Percentiles rank a stretch among this genome's conserved stretches.
Conservation (phyloP, 37 sponge, comb jelly and placozoan genomes). For the Dysidea cf. avara region DNA sequence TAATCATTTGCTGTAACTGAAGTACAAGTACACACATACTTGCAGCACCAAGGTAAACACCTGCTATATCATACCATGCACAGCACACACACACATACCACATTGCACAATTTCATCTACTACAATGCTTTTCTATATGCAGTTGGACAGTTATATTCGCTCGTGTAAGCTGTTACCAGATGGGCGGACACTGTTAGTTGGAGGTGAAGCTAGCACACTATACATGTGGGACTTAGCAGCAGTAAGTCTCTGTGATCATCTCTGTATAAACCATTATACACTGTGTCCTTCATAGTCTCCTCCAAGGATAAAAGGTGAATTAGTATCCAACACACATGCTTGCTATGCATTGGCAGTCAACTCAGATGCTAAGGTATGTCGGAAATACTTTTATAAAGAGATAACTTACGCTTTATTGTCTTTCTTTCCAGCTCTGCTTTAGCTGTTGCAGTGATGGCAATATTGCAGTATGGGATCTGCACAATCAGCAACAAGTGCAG, state of each 20-base stretch:
- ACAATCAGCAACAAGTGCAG: conserved; percentile 67
- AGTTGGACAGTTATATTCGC: conserved; percentile 95
- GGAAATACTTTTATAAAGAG: background rate
- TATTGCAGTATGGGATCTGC: conserved; percentile 96
- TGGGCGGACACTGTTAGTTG: conserved; percentile 87
- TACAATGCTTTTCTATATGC: too few relatives aligned
- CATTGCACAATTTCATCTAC: too few relatives aligned
- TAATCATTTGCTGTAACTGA: too few relatives aligned
- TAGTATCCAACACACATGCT: conserved; percentile 82
- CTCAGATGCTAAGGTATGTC: conserved; percentile 82
- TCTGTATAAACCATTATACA: background rate
- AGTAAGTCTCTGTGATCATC: conserved; percentile 67
- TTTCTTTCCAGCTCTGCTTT: conserved; percentile 66
- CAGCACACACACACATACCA: conserved; percentile 3
- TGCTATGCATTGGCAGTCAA: conserved; percentile 95
- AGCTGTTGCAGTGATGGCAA: conserved; percentile 98
- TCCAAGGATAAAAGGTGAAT: conserved; percentile 79
- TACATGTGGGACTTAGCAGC: conserved; percentile 87
- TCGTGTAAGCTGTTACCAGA: conserved; percentile 97
- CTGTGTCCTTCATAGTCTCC: conserved; percentile 33
- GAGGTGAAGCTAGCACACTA: conserved; percentile 94
- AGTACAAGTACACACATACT: too few relatives aligned
- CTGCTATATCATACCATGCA: too few relatives aligned
- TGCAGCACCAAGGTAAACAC: too few relatives aligned
- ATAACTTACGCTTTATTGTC: too few relatives aligned